These are phyloP conservation scores for Spheniscus mendiculus DNA, from an alignment of 2,113 vertebrate genomes.

Conservation along the genomic window DNA sequence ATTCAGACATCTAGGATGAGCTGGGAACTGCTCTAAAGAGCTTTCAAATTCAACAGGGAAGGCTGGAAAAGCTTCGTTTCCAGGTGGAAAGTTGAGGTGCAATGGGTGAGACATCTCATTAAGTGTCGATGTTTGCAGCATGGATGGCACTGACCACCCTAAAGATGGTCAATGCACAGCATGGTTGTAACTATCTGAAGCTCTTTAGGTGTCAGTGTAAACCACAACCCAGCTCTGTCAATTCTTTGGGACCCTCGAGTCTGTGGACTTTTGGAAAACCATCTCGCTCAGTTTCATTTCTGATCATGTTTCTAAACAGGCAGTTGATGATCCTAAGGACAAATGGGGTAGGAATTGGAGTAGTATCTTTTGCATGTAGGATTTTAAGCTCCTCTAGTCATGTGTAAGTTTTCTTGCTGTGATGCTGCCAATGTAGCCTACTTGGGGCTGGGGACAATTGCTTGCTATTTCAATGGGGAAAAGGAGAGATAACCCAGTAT, in stretches of 20 bases:
- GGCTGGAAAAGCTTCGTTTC: not conserved
- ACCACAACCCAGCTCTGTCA: not conserved
- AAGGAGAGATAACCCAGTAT: not conserved
- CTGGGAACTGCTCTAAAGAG: not conserved
- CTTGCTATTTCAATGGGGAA: not conserved
- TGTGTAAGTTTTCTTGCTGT: not conserved
- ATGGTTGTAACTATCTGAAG: not conserved
- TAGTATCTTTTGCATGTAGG: not conserved
- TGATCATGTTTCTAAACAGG: not conserved
- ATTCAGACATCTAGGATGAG: not conserved
- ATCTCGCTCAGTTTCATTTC: not conserved
- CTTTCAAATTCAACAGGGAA: not conserved
- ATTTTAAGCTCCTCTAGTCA: not conserved
- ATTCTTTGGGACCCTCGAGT: not conserved
- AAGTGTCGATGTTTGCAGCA: not conserved
- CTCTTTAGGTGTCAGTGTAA: not conserved
- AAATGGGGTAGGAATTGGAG: not conserved
- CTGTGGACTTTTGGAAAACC: not conserved
- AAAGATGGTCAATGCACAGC: not conserved
- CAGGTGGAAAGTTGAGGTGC: not conserved
- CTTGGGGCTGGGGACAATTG: not conserved
- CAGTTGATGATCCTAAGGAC: not conserved
- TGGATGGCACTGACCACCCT: not conserved
- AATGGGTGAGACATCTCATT: no score
- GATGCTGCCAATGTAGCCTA: not conserved